Evolutionary conservation across 2,113 vertebrate species (phyloP), one percentile per base, ranked within the genome.

Genomic region (Calonectris borealis): DNA sequence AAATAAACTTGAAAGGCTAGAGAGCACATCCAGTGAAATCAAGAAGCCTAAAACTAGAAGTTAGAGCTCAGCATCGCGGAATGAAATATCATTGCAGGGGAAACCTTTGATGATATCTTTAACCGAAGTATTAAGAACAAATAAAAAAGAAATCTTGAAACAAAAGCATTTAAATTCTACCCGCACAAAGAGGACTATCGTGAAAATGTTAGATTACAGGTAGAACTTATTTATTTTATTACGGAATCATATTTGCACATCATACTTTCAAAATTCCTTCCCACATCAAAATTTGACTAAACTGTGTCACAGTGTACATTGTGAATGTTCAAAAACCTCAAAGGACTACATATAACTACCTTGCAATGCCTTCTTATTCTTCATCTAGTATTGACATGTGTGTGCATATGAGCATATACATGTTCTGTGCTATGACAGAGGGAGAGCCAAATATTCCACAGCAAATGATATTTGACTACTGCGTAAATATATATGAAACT

Each of bases 1-100:
- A 97, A 93, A 97, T 83, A 96, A 83, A 89, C 88, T 97, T 96
- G 91, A 97, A 97, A 95, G 64, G 72, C 78, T 86, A 69, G 72
- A 68, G 58, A 97, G 57, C 83, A 93, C 32, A 96, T 90, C 38
- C 26, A 95, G 72, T 88, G 80, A 95, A 97, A 97, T 88, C 73
- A 95, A 93, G 91, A 65, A 94, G 90, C 68, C 38, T 94, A 81
- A 93, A 96, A 73, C 71, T 65, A 66, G 96, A 87, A 94, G 57
- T 58, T 64, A 84, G 55, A 84, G 73, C 81, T 94, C 49, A 93
- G 58, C 31, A 52, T 4, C 36, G 42, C 0, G 7, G 52, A 91
- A 77, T 77, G 90, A 85, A 82, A 79, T 64, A 86, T 69, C 25
- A 57, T 49, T 90, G 13, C 40, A 86, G 26, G 29, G 40, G 54